A percentile compares a stretch with the other conserved stretches of the same genome.
These are phyloP conservation scores for Psophia crepitans DNA, from an alignment of 2,113 vertebrate genomes.

Conservation along the genomic window DNA sequence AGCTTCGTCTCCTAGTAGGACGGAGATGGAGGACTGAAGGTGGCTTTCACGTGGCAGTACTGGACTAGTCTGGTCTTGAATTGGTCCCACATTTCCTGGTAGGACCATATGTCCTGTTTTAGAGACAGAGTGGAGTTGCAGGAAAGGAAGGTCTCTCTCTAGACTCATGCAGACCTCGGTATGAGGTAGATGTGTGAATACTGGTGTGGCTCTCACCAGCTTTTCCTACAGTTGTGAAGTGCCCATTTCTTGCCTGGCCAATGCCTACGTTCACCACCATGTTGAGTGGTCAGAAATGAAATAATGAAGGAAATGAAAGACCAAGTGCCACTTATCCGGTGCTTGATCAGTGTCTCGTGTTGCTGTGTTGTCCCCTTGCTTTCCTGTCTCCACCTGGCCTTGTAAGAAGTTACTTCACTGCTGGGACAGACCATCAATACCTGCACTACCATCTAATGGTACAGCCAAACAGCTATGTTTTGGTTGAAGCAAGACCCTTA, in stretches of 20 bases:
- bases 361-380: neutral
- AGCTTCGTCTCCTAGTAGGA: neutral
- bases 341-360: fast-evolving
- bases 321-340: fast-evolving
- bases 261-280: fast-evolving
- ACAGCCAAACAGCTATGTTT: neutral
- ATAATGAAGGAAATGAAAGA: neutral
- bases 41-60: fast-evolving
- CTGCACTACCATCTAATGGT: too few relatives aligned
- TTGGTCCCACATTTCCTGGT: neutral
- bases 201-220: neutral
- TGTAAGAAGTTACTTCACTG: neutral
- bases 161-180: neutral
- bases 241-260: neutral
- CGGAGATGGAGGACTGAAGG: neutral
- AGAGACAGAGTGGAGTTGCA: neutral
- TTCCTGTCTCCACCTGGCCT: neutral
- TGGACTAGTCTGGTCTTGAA: neutral
- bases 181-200: neutral
- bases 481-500: neutral
- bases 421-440: neutral
- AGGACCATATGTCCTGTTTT: neutral
- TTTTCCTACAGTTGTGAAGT: neutral
- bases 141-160: neutral
- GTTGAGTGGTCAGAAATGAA: neutral